phyloP scores from a whole-genome alignment of 2,113 vertebrate genomes.

The Corydoras maculifer region DNA sequence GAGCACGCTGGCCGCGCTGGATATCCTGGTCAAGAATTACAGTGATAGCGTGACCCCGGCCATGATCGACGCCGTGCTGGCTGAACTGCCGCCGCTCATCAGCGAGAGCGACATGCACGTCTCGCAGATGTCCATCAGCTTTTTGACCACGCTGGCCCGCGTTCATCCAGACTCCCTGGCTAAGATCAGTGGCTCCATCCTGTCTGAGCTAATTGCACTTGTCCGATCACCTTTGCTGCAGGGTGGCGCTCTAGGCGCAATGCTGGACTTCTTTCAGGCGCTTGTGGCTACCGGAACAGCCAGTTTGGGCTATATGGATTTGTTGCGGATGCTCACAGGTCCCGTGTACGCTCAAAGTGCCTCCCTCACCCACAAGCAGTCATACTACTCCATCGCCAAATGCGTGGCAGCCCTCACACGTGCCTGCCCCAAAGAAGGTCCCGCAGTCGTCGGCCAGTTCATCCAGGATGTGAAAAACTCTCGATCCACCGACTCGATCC shows the following conservation, averaged over 20 bases:
- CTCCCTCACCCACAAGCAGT: slow-evolving; percentile 94
- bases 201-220: slow-evolving; percentile 88
- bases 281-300: slow-evolving; percentile 86
- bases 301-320: slow-evolving; percentile 94
- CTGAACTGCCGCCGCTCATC: slow-evolving; percentile 94
- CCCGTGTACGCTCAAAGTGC: slow-evolving; percentile 93
- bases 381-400: slow-evolving; percentile 98
- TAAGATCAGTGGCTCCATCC: slow-evolving; percentile 90
- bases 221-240: slow-evolving; percentile 92
- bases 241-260: slow-evolving; percentile 92
- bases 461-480: slow-evolving; percentile 99
- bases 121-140: slow-evolving; percentile 97
- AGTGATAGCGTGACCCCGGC: slow-evolving; percentile 87
- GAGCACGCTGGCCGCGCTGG: slow-evolving; percentile 87
- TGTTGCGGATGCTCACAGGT: slow-evolving; percentile 91
- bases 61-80: slow-evolving; percentile 96
- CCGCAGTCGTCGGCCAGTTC: slow-evolving; percentile 94
- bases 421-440: slow-evolving; percentile 91
- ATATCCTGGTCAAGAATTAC: slow-evolving; percentile 95
- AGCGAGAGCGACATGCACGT: slow-evolving; percentile 98
- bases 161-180: slow-evolving; percentile 94
- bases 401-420: slow-evolving; percentile 94
- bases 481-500: slow-evolving; percentile 94
- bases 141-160: slow-evolving; percentile 90
- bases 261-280: slow-evolving; percentile 98